Base-by-base conservation (phyloP, 2,113 vertebrate genomes). In the Ceyx margarethae region DNA sequence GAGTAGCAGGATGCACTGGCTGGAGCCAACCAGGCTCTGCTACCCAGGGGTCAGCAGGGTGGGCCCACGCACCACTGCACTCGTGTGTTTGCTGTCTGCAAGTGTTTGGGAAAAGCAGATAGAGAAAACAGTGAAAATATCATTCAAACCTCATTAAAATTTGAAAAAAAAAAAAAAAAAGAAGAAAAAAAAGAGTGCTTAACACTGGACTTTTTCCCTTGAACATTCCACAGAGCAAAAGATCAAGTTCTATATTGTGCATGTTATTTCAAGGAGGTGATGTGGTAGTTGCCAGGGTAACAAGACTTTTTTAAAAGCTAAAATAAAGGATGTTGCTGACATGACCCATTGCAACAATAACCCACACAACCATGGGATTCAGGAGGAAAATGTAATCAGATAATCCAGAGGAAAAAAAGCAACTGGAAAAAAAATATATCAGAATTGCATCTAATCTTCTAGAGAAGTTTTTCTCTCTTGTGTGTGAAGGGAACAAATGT, bases 211-310 rank as follows among this genome's bases (percentile, higher is more conserved):
- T 48, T 60, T 86, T 95, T 94, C 57, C 13, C 19, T 88, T 95
- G 62, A 81, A 73, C 50, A 67, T 75, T 79, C 25, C 53, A 87
- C 60, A 81, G 74, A 80, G 77, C 78, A 92, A 87, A 93, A 93
- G 94, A 91, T 93, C 74, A 77, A 89, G 86, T 76, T 94, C 46
- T 57, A 42, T 81, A 81, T 45, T 71, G 57, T 71, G 65, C 61
- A 54, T 66, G 10, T 94, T 67, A 73, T 90, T 91, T 90, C 72
- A 91, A 95, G 79, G 65, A 83, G 74, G 88, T 80, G 54, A 86
- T 94, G 85, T 89, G 66, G 72, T 43, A 77, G 76, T 94, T 95
- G 28, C 80, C 66, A 94, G 0, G 35, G 77, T 85, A 95, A 95
- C 71, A 42, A 89, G 48, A 40, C 21, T 91, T 85, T 93, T 81